Base-by-base conservation (phyloP, 2,888 invertebrate genomes). In the Caenorhabditis zanzibari region DNA sequence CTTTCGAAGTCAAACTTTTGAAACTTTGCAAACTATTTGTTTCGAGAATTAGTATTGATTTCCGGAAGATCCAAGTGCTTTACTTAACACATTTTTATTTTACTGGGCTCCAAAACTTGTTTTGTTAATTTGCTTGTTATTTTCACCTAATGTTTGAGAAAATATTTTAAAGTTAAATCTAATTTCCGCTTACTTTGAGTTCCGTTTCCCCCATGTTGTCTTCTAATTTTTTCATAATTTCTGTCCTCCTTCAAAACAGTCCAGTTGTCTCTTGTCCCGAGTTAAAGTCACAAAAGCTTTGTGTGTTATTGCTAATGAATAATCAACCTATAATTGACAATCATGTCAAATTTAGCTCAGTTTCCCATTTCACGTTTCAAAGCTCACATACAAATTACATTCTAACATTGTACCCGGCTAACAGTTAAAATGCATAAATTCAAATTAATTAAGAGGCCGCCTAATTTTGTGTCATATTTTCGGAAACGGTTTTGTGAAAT, bases 251-350 rank as follows among this genome's bases (percentile, higher is more conserved):
- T 19, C 16, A 19, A 59, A 32, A 12, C 9, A 63, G 64, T 56
- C 66, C 47, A 59, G 58, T 56, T 22, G 44, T 58, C 52, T 56
- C 6, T 16, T 28, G n/a, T 49, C 35, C 74, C 54, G 49, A 59
- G 16, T 10, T n/a, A 10, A n/a, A 26, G 12, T 38, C 61, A 38
- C 61, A 22, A 58, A 35, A 16, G 76, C 76, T 76, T 76, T 76
- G 59, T 69, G 76, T 76, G 76, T 69, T 52, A 59, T 56, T 58
- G 54, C 64, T 64, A 74, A 74, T 26, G 61, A 44, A 38, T 35
- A 24, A 22, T 54, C 54, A 56, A 26, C 56, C 56, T 14, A 44
- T 14, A 47, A 44, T 5, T 14, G 16, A n/a, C n/a, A 16, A 16
- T 44, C 16, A 16, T 41, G 14, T 44, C 44, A 14, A 56, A 56